Percentiles rank a stretch among this genome's conserved stretches.
Evolutionary conservation across 2,797 vertebrate genomes (phyloP).

Genomic region (Enteromius paludinosus): DNA sequence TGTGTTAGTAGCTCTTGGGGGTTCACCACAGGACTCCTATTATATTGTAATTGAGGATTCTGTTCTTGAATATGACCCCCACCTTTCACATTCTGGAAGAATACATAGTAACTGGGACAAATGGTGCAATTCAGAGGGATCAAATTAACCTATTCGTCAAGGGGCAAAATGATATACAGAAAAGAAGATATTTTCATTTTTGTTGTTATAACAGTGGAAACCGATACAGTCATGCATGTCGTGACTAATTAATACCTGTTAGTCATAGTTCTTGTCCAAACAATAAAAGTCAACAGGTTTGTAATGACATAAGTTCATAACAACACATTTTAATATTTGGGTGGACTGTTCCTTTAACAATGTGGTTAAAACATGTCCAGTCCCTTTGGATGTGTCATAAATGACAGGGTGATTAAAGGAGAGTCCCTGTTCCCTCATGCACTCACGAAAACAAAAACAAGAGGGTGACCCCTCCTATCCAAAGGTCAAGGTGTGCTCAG

Average conservation of each 20-base stretch:
- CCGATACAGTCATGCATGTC: neutral
- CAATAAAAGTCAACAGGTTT: neutral
- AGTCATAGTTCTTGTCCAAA: neutral
- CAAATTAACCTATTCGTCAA: constrained; percentile 1
- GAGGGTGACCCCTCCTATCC: constrained; percentile 45
- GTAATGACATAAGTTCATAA: neutral
- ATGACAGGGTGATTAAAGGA: constrained; percentile 8
- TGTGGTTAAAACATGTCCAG: neutral
- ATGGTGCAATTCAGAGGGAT: constrained; percentile 43
- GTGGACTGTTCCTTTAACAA: neutral
- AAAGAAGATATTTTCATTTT: neutral
- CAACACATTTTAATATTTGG: neutral
- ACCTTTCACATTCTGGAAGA: constrained; percentile 40
- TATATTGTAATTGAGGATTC: constrained; percentile 70
- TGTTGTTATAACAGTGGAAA: neutral
- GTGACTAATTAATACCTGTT: neutral
- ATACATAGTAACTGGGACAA: constrained; percentile 44
- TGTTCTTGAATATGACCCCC: constrained; percentile 63
- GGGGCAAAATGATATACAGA: neutral
- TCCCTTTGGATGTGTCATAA: constrained; percentile 15
- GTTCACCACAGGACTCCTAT: constrained; percentile 62
- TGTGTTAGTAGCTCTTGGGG: constrained; percentile 61
- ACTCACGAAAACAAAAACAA: constrained; percentile 52
- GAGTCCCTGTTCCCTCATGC: constrained; percentile 15
- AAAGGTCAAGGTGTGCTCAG: constrained; percentile 68